Evolutionary conservation across 2,113 vertebrate species (phyloP), one percentile per base, ranked within the genome.

Genomic region (Amia ocellicauda): DNA sequence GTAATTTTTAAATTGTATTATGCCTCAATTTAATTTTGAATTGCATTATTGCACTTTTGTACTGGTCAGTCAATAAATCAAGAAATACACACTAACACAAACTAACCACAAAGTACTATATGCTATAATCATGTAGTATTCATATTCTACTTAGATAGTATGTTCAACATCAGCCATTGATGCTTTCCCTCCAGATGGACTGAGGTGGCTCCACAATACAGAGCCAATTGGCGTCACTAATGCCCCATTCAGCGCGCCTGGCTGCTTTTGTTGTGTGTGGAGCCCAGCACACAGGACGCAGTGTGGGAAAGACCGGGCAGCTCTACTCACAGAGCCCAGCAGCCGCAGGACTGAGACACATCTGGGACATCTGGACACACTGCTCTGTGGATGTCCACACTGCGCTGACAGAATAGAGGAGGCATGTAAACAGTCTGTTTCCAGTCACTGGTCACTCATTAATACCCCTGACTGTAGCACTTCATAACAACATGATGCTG

Each of bases 181-280:
- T 0, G 0, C 23, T 64, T 75, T 73, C 62, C 72, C 72, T 82
- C 77, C 79, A 78, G 71, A 81, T 73, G 68, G 69, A 51, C 60
- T 29, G 43, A 73, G 73, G 68, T 7, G 41, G 58, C 50, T 47
- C 56, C 47, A 67, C 55, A 75, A 36, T 24, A 56, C 64, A 74
- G 51, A 56, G 53, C 54, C 59, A 40, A 58, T 42, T 71, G 72
- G 64, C 54, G 22, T 60, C 64, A 68, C 62, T 62, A 74, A 73
- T 29, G 58, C 31, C 67, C 52, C 71, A 69, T 72, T 76, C 76
- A 67, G 45, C 56, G 19, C 62, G 63, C 36, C 31, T 50, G 64
- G 69, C 54, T 51, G 8, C 72, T 63, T n/a, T 26, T 23, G 16
- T 11, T n/a, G n/a, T n/a, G n/a, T n/a, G n/a, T n/a, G n/a, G n/a